These are phyloP conservation scores for Monochamus alternatus DNA, from an alignment of 2,888 invertebrate genomes.

Conservation along the genomic window DNA sequence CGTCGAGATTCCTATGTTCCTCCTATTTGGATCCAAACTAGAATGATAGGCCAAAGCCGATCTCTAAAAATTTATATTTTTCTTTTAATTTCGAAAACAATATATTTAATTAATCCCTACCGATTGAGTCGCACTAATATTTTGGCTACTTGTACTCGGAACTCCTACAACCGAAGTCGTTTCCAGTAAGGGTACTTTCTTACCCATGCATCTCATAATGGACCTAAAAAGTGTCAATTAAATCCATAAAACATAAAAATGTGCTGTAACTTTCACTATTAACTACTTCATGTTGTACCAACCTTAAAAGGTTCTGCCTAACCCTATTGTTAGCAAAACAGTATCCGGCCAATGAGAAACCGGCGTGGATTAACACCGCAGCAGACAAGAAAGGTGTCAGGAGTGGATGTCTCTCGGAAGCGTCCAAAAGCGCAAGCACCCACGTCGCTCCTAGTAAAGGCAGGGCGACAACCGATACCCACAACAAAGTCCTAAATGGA, in stretches of 20 bases:
- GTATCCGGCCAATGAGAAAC: conserved; percentile 89
- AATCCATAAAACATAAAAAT: background rate
- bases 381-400: conserved; percentile 86
- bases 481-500: conserved; percentile 81
- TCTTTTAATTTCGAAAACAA: conserved; percentile 16
- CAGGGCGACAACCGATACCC: conserved; percentile 89
- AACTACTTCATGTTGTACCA: conserved; percentile 18
- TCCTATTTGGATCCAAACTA: conserved; percentile 76
- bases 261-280: background rate
- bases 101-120: conserved; percentile 65
- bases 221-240: conserved; percentile 70
- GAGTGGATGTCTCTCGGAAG: conserved; percentile 81
- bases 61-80: conserved; percentile 71
- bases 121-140: conserved; percentile 76
- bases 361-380: conserved; percentile 84
- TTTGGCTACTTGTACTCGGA: conserved; percentile 84
- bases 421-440: conserved; percentile 87
- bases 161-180: conserved; percentile 78
- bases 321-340: conserved; percentile 91
- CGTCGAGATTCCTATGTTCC: conserved; percentile 94
- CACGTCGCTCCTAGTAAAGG: conserved; percentile 90
- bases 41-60: conserved; percentile 89
- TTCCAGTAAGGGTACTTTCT: conserved; percentile 86
- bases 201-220: conserved; percentile 84
- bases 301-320: conserved; percentile 80